Evolutionary conservation across 2,797 vertebrate genomes (phyloP), one percentile per base, ranked within the genome.

Genomic region (Geotrypetes seraphini): DNA sequence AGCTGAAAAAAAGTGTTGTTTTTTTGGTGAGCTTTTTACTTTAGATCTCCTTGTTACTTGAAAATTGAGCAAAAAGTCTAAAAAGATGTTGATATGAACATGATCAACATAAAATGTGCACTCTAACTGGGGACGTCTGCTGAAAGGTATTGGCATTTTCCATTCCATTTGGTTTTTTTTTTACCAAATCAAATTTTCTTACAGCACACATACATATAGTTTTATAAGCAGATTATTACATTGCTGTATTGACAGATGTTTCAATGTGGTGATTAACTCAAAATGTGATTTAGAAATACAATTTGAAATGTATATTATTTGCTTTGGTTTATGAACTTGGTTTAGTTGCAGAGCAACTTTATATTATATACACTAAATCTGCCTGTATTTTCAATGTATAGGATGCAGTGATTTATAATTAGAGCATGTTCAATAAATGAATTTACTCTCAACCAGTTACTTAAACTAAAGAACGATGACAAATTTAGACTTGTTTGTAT

Each of bases 261-360:
- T 43, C 50, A 46, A 47, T 52, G 62, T 66, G 66, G 60, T 31
- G 57, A 60, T 44, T 44, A 30, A 45, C 28, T 43, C 35, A 37
- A 50, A 39, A 36, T 41, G 43, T 63, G 60, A 71, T 56, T 46
- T 45, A 57, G 57, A 57, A n/a, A 56, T 47, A 64, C 68, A 70
- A 46, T 27, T 43, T 36, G 63, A 74, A 75, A 60, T 76, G 71
- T 70, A 73, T 56, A 71, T 74, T 73, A 68, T 47, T 76, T 60
- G 58, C 69, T 46, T 55, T 69, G 63, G 49, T 63, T 80, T 64
- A 74, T 71, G 66, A 67, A 78, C 75, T 78, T 69, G 47, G 78
- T 71, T 83, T 79, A 68, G 88, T 90, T 91, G 90, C 91, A 90
- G 85, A 88, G 87, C 91, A 90, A 88, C 88, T 85, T n/a, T n/a